phyloP scores from a whole-genome alignment of 2,888 invertebrate genomes.

The Exocentrus adspersus region DNA sequence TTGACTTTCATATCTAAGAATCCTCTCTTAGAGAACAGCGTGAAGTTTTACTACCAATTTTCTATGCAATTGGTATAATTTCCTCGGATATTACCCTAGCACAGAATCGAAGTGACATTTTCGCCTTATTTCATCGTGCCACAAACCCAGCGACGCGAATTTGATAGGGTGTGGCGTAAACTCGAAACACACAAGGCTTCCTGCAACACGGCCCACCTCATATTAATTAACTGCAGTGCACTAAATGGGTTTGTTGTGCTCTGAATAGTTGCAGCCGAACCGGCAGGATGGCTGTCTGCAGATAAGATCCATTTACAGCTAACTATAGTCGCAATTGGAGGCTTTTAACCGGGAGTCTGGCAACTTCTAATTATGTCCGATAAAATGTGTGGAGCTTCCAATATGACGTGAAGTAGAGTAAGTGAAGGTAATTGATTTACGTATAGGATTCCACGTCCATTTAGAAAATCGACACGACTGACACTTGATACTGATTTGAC shows the following conservation, averaged over 20 bases:
- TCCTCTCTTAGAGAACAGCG: too few species aligned
- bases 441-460: too few species aligned
- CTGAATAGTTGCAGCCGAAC: constrained; percentile 46
- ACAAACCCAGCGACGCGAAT: constrained; percentile 8
- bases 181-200: constrained; percentile 20
- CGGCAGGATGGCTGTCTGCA: constrained; percentile 46
- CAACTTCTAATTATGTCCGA: constrained; percentile 37
- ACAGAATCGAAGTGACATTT: background rate
- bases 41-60: too few species aligned
- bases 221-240: constrained; percentile 49
- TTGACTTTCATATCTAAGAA: too few species aligned
- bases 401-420: background rate
- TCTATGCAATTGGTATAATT: too few species aligned
- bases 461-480: too few species aligned
- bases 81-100: background rate
- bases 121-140: background rate
- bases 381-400: constrained; percentile 27
- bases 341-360: constrained; percentile 31
- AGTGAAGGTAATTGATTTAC: too few species aligned
- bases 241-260: constrained; percentile 48
- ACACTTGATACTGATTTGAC: too few species aligned
- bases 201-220: constrained; percentile 41
- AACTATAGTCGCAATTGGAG: constrained; percentile 28
- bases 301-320: constrained; percentile 47
- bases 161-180: constrained; percentile 19